Evolutionary conservation across 2,888 invertebrate species (phyloP), one percentile per base, ranked within the genome.

Genomic region (Autographa pulchrina): DNA sequence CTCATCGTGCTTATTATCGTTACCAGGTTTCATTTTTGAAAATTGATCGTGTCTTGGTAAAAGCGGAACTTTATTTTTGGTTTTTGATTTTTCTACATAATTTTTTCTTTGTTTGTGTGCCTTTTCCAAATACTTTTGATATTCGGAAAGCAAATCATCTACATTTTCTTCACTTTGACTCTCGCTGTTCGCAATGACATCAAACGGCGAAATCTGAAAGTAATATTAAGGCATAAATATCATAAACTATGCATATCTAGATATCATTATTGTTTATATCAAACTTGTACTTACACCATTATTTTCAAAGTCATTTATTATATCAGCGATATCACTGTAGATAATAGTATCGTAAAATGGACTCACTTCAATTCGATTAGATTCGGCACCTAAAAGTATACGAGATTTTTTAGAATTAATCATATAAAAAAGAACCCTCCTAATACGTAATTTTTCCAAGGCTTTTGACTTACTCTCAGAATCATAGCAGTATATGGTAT

Each of bases 291-390:
- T 89, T 88, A 94, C 94, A 82, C 88, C 85, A 77, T 88, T 91
- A 70, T 88, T 92, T 80, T 92, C 92, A 70, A 94, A 89, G 64
- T 94, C 94, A 75, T 92, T 93, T 68, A 95, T 88, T 67, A 95
- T 90, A 78, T 95, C 94, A 54, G 94, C 92, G 35, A 95, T 90
- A 76, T 95, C 96, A 70, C 90, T 93, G 73, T 92, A 93, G 73
- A 95, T 92, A 64, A 95, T 91, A 11, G 93, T 91, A 81, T 95
- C 93, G 74, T 93, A 92, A 78, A 91, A 88, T 68, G 95, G 94
- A 62, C 89, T 86, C 54, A 88, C 78, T 84, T 93, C 94, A 74
- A 92, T 82, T 70, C 87, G 87, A 83, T 92, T 93, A 70, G 84
- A 82, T 82, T 93, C 93, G 61, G 86, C 82, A 84, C 91, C 94